Base-by-base conservation (phyloP, 2,113 vertebrate genomes). In the Sceloporus tristichus region DNA sequence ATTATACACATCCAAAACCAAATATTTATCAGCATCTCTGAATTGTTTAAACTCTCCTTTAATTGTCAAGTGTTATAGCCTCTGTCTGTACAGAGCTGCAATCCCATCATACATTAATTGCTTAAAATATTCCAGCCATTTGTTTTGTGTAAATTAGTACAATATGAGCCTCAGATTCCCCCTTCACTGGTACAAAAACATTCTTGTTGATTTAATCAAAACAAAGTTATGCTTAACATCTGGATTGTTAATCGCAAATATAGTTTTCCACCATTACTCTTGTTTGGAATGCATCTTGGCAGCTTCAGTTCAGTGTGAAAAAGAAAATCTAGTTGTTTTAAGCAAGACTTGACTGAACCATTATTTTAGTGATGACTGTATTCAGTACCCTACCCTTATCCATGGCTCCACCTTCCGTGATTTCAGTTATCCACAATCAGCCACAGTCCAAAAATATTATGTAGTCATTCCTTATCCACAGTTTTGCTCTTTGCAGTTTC, bases 121-220 rank as follows among this genome's bases (percentile, higher is more conserved):
- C 16, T 85, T 62, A 40, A 62, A 76, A 19, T 76, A 38, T 9
- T 16, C 48, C 65, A 68, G 42, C 27, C 19, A 85, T 40, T 29
- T 75, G 70, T 85, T 75, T 85, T 38, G 19, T 75, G 23, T 70
- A 34, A 66, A 68, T 68, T 48, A 40, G 18, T 23, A 34, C 34
- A 34, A 34, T 34, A 38, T 34, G 48, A 21, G 10, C 25, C 23
- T 79, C 9, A n/a, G 40, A 68, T 68, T n/a, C 68, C 21, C 38
- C 54, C 38, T 48, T 34, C 40, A 48, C 53, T 34, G 62, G 70
- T 68, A 78, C 40, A 68, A 78, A 76, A 75, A 9, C 42, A 2
- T 19, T n/a, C 70, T 54, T 85, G 21, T 76, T 59, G 25, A 77
- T 29, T 77, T 59, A 77, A 68, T 82, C 80, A 19, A 68, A 82